These are phyloP conservation scores for Temnothorax unifasciatus DNA, from an alignment of 2,888 invertebrate species.

Conservation along the genomic window DNA sequence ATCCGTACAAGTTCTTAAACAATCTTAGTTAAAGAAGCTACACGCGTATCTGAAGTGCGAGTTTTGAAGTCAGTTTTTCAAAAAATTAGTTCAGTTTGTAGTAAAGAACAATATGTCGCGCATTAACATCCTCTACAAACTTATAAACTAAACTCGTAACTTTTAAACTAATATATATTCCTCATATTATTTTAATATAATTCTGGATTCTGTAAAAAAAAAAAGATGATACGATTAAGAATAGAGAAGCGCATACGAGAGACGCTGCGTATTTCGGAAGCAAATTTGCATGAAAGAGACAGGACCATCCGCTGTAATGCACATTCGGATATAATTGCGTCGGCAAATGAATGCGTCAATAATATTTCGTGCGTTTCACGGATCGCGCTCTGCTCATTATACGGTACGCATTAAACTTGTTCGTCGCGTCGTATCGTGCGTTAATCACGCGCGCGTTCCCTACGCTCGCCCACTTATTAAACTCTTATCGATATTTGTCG, in stretches of 20 bases:
- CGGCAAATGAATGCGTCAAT: conserved; percentile 26
- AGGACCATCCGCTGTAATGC: background rate
- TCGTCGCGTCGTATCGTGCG: background rate
- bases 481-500: conserved; percentile 35
- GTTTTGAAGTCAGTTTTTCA: background rate
- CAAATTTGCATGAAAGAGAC: background rate
- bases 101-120: too few species aligned
- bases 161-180: background rate
- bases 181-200: background rate
- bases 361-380: conserved; percentile 22
- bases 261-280: background rate
- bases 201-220: background rate
- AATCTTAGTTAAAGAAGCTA: background rate
- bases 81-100: background rate
- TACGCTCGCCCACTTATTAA: conserved; percentile 31
- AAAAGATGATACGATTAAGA: background rate
- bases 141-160: background rate
- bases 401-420: conserved; percentile 17
- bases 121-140: background rate
- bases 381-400: conserved; percentile 22
- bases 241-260: background rate
- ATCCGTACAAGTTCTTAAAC: background rate
- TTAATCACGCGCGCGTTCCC: conserved; percentile 29
- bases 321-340: background rate
- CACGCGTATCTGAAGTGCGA: background rate